Base-by-base conservation (phyloP, 2,888 invertebrate genomes). In the Thymelicus sylvestris region DNA sequence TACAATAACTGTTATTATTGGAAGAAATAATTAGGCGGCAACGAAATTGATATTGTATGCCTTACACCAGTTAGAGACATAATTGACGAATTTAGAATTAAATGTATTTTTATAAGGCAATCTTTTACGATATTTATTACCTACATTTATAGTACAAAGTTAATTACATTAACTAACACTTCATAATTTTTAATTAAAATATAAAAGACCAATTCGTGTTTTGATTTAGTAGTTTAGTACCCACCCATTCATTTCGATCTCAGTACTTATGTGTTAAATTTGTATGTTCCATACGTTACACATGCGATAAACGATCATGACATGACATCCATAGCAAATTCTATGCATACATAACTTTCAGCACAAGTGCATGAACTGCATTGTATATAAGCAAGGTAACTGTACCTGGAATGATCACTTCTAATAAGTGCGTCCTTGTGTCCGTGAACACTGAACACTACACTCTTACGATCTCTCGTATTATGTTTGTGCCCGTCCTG, bases 171-270 rank as follows among this genome's bases (percentile, higher is more conserved):
- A 82, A 91, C 92, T 92, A 92, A 92, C 92, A 87, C 83, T 80
- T 82, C 79, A 80, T 81, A 86, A 88, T 90, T 90, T 91, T 91
- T 80, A 90, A 92, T 93, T 92, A 93, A 93, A 93, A 86, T 84
- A 85, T 92, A 90, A 93, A 92, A 92, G 90, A 91, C 88, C 87
- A 86, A 89, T 81, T 77, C 86, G 91, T 91, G 89, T 92, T 93
- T 93, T 93, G 90, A 93, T 93, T 93, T 92, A 84, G 93, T 93
- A 93, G 93, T 79, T 85, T 93, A 93, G 93, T 85, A 90, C 92
- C 93, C 79, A 71, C 66, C 71, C 61, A 71, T 55, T 71, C 71
- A 71, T 71, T 52, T 68, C 7, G 24, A 55, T 60, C 13, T 65
- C 19, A 48, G 38, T 70, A n/a, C n/a, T n/a, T n/a, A 48, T 70